Evolutionary conservation across 2,797 vertebrate species (phyloP), one percentile per base, ranked within the genome.

Genomic region (Tachyglossus aculeatus): DNA sequence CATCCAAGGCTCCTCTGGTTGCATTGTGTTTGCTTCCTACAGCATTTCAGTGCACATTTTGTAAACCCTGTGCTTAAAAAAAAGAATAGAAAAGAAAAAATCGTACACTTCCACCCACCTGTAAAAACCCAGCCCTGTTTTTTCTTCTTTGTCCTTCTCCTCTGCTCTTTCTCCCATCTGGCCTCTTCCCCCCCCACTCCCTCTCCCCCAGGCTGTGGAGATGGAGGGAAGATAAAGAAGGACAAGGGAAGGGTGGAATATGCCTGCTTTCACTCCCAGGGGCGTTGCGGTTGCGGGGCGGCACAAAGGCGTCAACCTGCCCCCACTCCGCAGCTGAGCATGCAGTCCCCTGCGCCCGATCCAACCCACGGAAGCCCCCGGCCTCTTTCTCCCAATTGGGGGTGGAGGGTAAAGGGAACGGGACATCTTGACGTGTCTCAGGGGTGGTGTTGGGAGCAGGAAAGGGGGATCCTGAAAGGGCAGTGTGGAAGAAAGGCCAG

Each of bases 1-100:
- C 18, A 27, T 25, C 15, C 31, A 48, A 19, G 25, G 25, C 25
- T 18, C 19, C 31, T 48, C 45, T 10, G 25, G 29, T 5, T 64
- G 48, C 55, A 24, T 63, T 27, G 36, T 43, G 75, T 69, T 43
- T 51, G 37, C 72, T 64, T 71, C 39, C 37, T 54, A 48, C 67
- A 53, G 71, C 59, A 55, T 80, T 66, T 83, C 73, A 58, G 0
- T 39, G 12, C 54, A 58, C 41, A 21, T 67, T 65, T 29, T 58
- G 33, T 34, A 65, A 69, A 51, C 80, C 80, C 80, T 81, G 75
- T 80, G 52, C 61, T 74, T 71, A 57, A 65, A 77, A 70, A 68
- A 29, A 67, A 34, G 71, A 50, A 21, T 56, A 60, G 22, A 59
- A 15, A 32, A 48, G 40, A 41, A n/a, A 38, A 9, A 14, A n/a